Percentiles rank a stretch among this genome's conserved stretches.
phyloP scores from a whole-genome alignment of 2,797 vertebrate genomes.

The Darevskia nairensis region DNA sequence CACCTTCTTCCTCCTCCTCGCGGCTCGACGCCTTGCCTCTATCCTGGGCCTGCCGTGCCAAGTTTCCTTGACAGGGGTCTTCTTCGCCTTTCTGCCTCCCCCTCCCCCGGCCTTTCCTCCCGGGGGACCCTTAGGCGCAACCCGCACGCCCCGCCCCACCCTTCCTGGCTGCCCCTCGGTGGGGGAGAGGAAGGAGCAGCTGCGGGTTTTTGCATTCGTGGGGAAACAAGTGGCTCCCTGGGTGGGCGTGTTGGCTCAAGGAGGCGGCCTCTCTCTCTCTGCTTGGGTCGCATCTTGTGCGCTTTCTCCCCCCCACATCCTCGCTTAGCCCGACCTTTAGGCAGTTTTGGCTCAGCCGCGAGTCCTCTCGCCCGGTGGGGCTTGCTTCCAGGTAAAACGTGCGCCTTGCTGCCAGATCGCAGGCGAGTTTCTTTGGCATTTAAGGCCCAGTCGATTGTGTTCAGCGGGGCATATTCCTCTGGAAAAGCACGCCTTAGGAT shows the following conservation, averaged over 20 bases:
- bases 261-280: background rate
- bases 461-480: background rate
- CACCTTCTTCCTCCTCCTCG: background rate
- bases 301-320: background rate
- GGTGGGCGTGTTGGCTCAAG: background rate
- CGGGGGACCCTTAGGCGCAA: no score
- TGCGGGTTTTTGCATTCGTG: background rate
- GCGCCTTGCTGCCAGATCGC: background rate
- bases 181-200: background rate
- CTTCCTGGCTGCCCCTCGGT: background rate
- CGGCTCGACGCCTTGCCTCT: no score
- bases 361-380: background rate
- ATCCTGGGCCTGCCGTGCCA: background rate
- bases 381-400: no score
- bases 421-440: background rate
- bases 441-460: background rate
- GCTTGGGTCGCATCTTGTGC: slow-evolving; percentile 38
- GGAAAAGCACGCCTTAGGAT: background rate
- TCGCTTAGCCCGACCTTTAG: no score
- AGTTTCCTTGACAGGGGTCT: no score
- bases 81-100: background rate
- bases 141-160: background rate
- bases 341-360: background rate
- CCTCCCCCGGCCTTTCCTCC: background rate
- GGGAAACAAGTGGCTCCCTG: background rate